phyloP scores from a whole-genome alignment of 2,797 vertebrate genomes.

The Pempheris klunzingeri region DNA sequence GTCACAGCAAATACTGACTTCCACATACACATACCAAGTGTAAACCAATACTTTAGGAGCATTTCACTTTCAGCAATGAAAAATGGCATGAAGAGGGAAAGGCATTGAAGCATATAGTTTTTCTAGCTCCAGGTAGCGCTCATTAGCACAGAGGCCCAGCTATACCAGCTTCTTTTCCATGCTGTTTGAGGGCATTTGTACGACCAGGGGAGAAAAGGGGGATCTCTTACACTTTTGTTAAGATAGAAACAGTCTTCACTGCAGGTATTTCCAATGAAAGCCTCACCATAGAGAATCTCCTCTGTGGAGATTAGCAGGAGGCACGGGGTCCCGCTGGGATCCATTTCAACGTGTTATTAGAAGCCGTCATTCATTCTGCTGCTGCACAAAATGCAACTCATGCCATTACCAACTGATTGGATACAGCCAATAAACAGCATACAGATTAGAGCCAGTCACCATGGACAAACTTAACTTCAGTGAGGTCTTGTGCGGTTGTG shows the following conservation, averaged over 20 bases:
- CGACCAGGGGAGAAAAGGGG: constrained; percentile 44
- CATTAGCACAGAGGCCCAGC: constrained; percentile 53
- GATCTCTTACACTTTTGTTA: constrained; percentile 68
- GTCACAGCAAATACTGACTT: constrained; percentile 28
- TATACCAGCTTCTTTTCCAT: constrained; percentile 38
- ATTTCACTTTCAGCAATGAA: constrained; percentile 64
- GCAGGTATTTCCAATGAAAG: constrained; percentile 71
- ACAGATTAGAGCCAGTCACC: constrained; percentile 40
- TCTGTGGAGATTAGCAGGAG: constrained; percentile 66
- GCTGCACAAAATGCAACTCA: constrained; percentile 43
- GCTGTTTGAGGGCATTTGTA: constrained; percentile 60
- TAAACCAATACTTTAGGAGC: constrained; percentile 63
- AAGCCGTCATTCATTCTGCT: constrained; percentile 60
- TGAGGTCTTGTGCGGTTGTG: neutral
- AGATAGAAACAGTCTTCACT: constrained; percentile 60
- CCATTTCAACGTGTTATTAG: constrained; percentile 71
- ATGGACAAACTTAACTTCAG: constrained; percentile 34
- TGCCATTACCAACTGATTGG: constrained; percentile 58
- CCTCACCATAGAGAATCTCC: constrained; percentile 47
- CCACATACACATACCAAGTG: constrained; percentile 46
- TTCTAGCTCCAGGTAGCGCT: constrained; percentile 67
- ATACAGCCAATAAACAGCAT: constrained; percentile 60
- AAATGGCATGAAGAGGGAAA: constrained; percentile 62
- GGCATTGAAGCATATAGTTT: constrained; percentile 62
- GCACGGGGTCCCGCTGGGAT: constrained; percentile 58